These are phyloP conservation scores for Alligator mississippiensis DNA, from an alignment of 2,113 vertebrate genomes.

Conservation along the genomic window DNA sequence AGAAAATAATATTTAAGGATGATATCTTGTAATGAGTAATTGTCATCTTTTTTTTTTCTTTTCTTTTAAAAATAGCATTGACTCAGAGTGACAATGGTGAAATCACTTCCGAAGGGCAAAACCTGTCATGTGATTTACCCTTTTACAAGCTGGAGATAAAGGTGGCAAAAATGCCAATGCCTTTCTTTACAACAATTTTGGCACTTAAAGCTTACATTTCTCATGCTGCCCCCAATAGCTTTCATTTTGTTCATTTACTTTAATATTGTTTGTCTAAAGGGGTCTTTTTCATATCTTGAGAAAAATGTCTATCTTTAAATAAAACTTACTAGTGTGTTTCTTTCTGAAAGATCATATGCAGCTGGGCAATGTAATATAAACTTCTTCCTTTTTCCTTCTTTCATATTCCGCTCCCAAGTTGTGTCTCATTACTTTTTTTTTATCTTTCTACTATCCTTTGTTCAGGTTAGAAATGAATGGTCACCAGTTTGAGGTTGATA, in stretches of 20 bases:
- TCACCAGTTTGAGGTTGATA: not conserved
- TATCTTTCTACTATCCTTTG: not conserved
- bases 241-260: fast-evolving
- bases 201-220: not conserved
- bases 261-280: not conserved
- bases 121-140: fast-evolving
- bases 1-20: not conserved
- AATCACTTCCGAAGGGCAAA: not conserved
- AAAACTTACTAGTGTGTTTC: not conserved
- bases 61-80: not conserved
- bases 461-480: not conserved
- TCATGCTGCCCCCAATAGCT: not conserved
- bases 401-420: not conserved
- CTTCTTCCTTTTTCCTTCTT: not conserved
- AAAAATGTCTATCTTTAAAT: not conserved
- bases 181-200: not conserved
- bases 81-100: not conserved
- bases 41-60: constrained; percentile 1
- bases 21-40: not conserved
- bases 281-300: no score
- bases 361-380: not conserved
- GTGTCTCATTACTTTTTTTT: not conserved
- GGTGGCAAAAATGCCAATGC: not conserved
- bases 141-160: not conserved
- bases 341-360: not conserved